phyloP scores from a whole-genome alignment of 2,888 invertebrate species.

The Amorpha juglandis region DNA sequence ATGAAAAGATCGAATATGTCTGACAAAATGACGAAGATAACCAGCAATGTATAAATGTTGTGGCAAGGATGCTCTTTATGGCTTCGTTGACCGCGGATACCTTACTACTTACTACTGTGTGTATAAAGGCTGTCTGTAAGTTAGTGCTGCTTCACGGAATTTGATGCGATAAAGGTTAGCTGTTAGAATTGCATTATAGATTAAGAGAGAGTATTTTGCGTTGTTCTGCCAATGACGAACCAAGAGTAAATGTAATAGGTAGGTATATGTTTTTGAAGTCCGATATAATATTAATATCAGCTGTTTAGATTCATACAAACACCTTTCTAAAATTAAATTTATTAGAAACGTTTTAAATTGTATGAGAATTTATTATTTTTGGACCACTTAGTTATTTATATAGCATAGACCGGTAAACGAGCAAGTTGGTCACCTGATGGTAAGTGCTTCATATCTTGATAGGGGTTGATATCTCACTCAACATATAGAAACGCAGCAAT shows the following conservation, averaged over 20 bases:
- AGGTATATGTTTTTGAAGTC: background rate
- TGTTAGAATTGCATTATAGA: slow-evolving; percentile 4
- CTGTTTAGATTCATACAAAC: too few species aligned
- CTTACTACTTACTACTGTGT: slow-evolving; percentile 47
- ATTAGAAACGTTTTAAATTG: too few species aligned
- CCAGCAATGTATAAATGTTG: slow-evolving; percentile 38
- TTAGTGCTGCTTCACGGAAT: slow-evolving; percentile 11
- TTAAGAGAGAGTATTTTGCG: background rate
- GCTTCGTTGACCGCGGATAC: slow-evolving; percentile 66
- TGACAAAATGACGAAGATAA: slow-evolving; percentile 52
- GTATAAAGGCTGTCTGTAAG: slow-evolving; percentile 12
- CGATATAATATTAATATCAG: too few species aligned
- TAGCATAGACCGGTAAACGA: too few species aligned
- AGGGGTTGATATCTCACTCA: too few species aligned
- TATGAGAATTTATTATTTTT: too few species aligned
- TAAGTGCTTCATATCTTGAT: too few species aligned
- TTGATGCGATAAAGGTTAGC: slow-evolving; percentile 7
- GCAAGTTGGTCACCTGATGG: too few species aligned
- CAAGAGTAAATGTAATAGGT: background rate
- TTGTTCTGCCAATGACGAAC: background rate
- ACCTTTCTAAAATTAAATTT: too few species aligned
- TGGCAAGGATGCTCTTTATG: slow-evolving; percentile 60
- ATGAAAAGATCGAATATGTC: slow-evolving; percentile 31
- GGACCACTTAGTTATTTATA: too few species aligned
- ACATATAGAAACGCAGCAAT: too few species aligned